A percentile compares a stretch with the other conserved stretches of the same genome.
Evolutionary conservation across 2,888 invertebrate genomes (phyloP).

Genomic region (Dynastes tityus): DNA sequence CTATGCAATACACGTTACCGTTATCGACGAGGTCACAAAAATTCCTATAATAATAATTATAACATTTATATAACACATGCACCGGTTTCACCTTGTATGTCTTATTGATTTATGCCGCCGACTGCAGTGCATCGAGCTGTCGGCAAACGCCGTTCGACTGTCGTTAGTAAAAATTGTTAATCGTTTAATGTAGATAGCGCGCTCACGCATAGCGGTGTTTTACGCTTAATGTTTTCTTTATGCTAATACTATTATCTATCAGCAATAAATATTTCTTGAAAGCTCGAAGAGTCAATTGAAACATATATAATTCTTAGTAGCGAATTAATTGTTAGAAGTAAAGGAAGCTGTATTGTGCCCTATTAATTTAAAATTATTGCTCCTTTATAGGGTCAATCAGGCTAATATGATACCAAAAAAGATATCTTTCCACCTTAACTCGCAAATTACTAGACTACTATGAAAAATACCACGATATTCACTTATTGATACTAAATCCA

Average conservation of each 20-base stretch:
- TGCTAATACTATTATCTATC: slow-evolving; percentile 1
- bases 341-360: too few species aligned
- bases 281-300: background rate
- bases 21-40: slow-evolving; percentile 49
- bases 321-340: too few species aligned
- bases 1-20: slow-evolving; percentile 29
- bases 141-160: slow-evolving; percentile 28
- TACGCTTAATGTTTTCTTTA: background rate
- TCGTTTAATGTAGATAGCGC: slow-evolving; percentile 28
- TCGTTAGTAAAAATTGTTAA: slow-evolving; percentile 38
- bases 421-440: too few species aligned
- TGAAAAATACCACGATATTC: too few species aligned
- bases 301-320: background rate
- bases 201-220: slow-evolving; percentile 6
- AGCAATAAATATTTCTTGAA: background rate
- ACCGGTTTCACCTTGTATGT: slow-evolving; percentile 49
- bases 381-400: too few species aligned
- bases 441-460: too few species aligned
- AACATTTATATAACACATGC: slow-evolving; percentile 42
- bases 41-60: slow-evolving; percentile 40
- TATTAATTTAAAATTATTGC: too few species aligned
- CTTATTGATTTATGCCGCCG: slow-evolving; percentile 46
- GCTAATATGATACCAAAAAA: too few species aligned
- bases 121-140: slow-evolving; percentile 32
- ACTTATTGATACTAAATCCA: too few species aligned